Evolutionary conservation across 2,113 vertebrate genomes (phyloP).

Genomic region (Setophaga kirtlandii): DNA sequence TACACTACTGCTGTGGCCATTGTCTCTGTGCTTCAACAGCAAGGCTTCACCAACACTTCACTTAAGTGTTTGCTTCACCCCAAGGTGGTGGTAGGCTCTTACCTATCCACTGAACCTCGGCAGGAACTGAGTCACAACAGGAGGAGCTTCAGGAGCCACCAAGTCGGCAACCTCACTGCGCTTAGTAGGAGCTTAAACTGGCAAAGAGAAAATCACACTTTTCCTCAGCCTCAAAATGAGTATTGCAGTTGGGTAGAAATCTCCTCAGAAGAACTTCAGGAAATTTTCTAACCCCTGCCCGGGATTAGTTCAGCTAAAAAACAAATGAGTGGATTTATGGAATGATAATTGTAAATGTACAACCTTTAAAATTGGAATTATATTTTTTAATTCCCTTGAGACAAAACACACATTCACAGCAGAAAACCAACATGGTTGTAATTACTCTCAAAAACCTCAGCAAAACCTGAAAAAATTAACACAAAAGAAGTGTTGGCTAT

Average conservation of each 20-base stretch:
- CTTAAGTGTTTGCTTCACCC: neutral
- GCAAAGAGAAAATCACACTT: neutral
- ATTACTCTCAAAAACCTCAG: neutral
- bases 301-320: neutral
- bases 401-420: neutral
- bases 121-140: neutral
- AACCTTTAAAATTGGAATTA: neutral
- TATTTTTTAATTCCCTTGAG: neutral
- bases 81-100: neutral
- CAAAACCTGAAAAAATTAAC: neutral
- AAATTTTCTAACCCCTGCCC: neutral
- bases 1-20: fast-evolving
- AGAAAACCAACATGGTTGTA: neutral
- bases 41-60: neutral
- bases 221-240: neutral
- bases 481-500: neutral
- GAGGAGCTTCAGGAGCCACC: neutral
- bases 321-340: neutral
- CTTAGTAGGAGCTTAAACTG: neutral
- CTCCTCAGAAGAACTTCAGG: neutral
- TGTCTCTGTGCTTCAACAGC: neutral
- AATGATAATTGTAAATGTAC: neutral
- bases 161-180: neutral
- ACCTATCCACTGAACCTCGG: neutral
- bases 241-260: neutral